Conservation (phyloP, 1,140 invertebrate species). For the Eubasilissa regina region DNA sequence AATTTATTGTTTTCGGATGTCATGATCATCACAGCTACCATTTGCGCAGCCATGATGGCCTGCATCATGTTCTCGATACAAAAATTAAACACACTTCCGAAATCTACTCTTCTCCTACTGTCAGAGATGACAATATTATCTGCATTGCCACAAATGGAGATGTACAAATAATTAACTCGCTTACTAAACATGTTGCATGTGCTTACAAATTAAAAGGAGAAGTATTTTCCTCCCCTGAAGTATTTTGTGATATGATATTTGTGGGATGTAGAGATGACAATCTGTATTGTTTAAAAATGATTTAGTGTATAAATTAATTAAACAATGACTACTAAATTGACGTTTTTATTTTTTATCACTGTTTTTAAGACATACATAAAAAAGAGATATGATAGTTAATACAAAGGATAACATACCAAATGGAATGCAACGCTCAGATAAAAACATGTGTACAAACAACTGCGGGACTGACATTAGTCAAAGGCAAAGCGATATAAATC, state of each 20-base stretch:
- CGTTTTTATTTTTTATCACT: slow-evolving; percentile 58
- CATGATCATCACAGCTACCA: slow-evolving; percentile 76
- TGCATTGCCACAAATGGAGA: slow-evolving; percentile 73
- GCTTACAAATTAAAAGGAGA: slow-evolving; percentile 73
- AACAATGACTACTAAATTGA: slow-evolving; percentile 54
- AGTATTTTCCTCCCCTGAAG: slow-evolving; percentile 81
- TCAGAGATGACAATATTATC: slow-evolving; percentile 66
- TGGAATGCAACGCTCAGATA: slow-evolving; percentile 58
- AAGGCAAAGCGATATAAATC: slow-evolving; percentile 49
- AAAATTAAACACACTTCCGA: slow-evolving; percentile 69
- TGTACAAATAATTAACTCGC: slow-evolving; percentile 72
- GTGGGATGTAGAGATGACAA: slow-evolving; percentile 83
- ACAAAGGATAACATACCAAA: slow-evolving; percentile 56
- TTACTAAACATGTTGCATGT: slow-evolving; percentile 68
- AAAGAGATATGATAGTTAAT: slow-evolving; percentile 53
- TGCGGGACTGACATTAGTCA: slow-evolving; percentile 6
- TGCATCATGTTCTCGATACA: slow-evolving; percentile 67
- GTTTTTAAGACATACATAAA: slow-evolving; percentile 61
- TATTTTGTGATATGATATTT: slow-evolving; percentile 72
- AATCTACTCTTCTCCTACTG: slow-evolving; percentile 77
- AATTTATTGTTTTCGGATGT: slow-evolving; percentile 74
- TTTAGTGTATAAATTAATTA: slow-evolving; percentile 51
- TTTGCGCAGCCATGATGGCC: slow-evolving; percentile 72
- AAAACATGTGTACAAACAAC: slow-evolving; percentile 2
- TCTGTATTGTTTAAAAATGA: slow-evolving; percentile 74